These are phyloP conservation scores for Pyrrhia umbra DNA, from an alignment of 2,888 invertebrate genomes.

Conservation along the genomic window DNA sequence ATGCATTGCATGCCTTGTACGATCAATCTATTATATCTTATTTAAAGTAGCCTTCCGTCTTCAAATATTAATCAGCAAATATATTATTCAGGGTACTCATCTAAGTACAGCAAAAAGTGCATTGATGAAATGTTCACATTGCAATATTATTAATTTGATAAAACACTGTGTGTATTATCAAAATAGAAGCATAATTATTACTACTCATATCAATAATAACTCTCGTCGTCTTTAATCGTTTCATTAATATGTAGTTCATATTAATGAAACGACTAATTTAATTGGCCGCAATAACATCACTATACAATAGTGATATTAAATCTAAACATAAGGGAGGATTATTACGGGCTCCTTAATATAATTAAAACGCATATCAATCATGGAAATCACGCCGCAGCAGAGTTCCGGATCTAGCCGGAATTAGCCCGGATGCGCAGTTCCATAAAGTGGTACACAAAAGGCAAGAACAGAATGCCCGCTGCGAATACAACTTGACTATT, in stretches of 20 bases:
- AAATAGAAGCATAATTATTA: not conserved
- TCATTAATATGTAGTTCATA: too few species aligned
- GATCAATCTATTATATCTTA: too few species aligned
- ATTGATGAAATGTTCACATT: too few species aligned
- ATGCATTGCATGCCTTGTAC: too few species aligned
- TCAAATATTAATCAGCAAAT: too few species aligned
- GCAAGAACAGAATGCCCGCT: conserved; percentile 25
- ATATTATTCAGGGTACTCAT: too few species aligned
- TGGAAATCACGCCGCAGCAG: conserved; percentile 37
- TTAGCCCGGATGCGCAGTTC: conserved; percentile 44
- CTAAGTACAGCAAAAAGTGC: too few species aligned
- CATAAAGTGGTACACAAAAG: conserved; percentile 29
- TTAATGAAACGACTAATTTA: not conserved
- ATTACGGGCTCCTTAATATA: conserved; percentile 30
- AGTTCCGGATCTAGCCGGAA: conserved; percentile 45
- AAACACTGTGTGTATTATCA: not conserved
- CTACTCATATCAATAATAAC: conserved; percentile 1
- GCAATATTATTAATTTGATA: too few species aligned
- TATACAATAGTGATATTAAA: conserved; percentile 1
- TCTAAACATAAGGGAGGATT: conserved; percentile 25
- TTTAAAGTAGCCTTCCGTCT: too few species aligned
- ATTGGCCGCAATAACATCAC: not conserved
- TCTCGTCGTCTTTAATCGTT: too few species aligned
- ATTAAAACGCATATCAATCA: conserved; percentile 55
- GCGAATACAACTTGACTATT: not conserved